A percentile compares a stretch with the other conserved stretches of the same genome.
Conservation (phyloP, 1,140 invertebrate genomes). For the Ips typographus region DNA sequence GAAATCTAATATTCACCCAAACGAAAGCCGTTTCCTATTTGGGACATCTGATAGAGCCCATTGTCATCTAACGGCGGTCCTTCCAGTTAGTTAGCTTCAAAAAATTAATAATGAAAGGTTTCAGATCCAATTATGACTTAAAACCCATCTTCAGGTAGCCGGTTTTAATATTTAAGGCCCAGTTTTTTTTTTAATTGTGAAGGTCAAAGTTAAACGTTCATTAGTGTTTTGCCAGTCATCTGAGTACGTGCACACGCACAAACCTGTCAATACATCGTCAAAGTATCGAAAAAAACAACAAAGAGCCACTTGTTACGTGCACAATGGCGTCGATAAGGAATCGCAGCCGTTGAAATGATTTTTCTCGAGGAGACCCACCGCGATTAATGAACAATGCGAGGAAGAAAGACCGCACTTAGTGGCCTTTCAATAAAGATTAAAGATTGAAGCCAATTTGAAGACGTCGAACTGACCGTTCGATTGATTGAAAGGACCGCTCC, state of each 20-base stretch:
- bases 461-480: conserved; percentile 35
- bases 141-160: conserved; percentile 1
- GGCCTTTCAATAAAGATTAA: conserved; percentile 38
- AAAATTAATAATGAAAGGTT: conserved; percentile 15
- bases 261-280: conserved; percentile 10
- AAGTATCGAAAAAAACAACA: not conserved
- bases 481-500: no score
- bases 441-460: conserved; percentile 40
- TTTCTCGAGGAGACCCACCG: conserved; percentile 24
- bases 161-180: not conserved
- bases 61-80: conserved; percentile 6
- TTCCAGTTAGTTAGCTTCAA: conserved; percentile 9
- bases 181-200: no score
- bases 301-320: conserved; percentile 16
- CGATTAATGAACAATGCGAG: conserved; percentile 43
- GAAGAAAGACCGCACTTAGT: conserved; percentile 34
- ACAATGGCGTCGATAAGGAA: conserved; percentile 11
- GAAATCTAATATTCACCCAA: conserved; percentile 1
- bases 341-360: conserved; percentile 17
- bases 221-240: not conserved
- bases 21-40: not conserved
- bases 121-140: conserved; percentile 13
- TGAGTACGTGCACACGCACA: not conserved
- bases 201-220: not conserved
- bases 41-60: conserved; percentile 7